phyloP scores from a whole-genome alignment of 2,113 vertebrate species.

The Coturnix japonica region DNA sequence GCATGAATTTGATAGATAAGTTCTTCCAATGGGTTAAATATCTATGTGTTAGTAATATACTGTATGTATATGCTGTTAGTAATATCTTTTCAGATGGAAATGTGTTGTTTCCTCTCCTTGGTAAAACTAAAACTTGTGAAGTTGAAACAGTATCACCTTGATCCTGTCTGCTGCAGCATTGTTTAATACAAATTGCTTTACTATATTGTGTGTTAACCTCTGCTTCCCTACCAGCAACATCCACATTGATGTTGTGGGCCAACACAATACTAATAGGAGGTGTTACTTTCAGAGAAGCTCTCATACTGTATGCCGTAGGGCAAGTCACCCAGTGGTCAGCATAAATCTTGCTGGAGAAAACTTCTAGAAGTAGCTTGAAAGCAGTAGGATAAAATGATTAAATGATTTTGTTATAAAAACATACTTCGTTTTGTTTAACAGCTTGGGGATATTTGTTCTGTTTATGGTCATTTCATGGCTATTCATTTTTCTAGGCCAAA shows the following conservation, averaged over 20 bases:
- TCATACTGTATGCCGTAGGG: neutral
- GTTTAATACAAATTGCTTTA: neutral
- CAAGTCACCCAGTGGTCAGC: neutral
- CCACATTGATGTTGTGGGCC: too few relatives aligned
- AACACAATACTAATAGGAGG: too few relatives aligned
- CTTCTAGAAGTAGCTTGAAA: neutral
- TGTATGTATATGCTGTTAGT: neutral
- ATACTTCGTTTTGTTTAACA: conserved; percentile 9
- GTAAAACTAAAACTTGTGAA: neutral
- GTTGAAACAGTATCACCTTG: neutral
- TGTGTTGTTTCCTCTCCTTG: neutral
- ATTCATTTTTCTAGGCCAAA: neutral
- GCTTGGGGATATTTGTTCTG: neutral
- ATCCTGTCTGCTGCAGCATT: neutral
- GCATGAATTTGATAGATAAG: neutral
- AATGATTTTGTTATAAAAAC: neutral
- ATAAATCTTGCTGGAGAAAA: neutral
- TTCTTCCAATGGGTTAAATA: neutral
- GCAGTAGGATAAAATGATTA: neutral
- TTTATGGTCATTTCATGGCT: neutral
- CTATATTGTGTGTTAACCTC: neutral
- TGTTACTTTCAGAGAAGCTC: too few relatives aligned
- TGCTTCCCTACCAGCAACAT: too few relatives aligned
- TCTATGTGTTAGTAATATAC: fast-evolving
- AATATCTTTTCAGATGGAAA: neutral